Percentiles rank a stretch among this genome's conserved stretches.
Evolutionary conservation across 2,888 invertebrate genomes (phyloP).

Genomic region (Plebejus anna): DNA sequence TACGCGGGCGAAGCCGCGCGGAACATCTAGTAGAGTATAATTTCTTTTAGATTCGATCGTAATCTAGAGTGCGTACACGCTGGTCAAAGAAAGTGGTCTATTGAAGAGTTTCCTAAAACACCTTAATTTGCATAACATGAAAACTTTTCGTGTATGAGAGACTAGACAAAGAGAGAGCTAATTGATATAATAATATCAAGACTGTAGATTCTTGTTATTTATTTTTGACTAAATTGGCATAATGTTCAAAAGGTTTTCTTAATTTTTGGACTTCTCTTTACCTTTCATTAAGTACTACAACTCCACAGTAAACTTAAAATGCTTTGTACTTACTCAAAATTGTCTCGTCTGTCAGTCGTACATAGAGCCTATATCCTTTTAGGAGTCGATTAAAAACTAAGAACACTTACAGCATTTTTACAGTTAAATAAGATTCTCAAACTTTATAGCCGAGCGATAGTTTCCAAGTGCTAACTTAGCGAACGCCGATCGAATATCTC

Average conservation of each 20-base stretch:
- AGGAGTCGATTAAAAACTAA: no score
- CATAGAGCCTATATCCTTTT: no score
- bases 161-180: not conserved
- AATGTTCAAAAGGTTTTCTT: not conserved
- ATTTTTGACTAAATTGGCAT: not conserved
- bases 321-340: not conserved
- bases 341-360: not conserved
- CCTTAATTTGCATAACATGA: no score
- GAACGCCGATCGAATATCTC: not conserved
- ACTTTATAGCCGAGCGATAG: not conserved
- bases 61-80: not conserved
- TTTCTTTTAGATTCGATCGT: constrained; percentile 3
- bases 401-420: no score
- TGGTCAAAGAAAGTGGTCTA: not conserved
- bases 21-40: not conserved
- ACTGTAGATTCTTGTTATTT: not conserved
- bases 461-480: not conserved
- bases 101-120: not conserved
- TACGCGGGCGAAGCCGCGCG: no score
- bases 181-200: not conserved
- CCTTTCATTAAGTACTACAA: not conserved
- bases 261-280: not conserved
- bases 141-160: no score
- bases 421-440: not conserved
- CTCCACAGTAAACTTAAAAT: no score